phyloP scores from a whole-genome alignment of 1,140 invertebrate species.

The Paramacrobiotus metropolitanus region DNA sequence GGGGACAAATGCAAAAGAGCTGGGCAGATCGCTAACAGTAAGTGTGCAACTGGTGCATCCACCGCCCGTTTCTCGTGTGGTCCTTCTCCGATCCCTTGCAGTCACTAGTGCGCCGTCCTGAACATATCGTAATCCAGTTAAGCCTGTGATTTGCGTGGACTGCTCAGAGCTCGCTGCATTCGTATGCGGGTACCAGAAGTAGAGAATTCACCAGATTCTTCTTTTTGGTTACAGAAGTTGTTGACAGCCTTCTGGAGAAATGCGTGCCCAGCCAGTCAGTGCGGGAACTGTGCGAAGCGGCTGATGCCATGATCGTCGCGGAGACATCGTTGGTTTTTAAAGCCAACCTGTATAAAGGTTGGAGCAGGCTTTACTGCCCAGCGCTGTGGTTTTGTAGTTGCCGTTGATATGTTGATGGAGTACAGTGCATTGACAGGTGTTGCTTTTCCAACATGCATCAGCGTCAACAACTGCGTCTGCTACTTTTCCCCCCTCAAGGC shows the following conservation, averaged over 20 bases:
- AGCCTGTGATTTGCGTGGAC: no score
- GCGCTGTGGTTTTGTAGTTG: constrained; percentile 5
- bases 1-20: constrained; percentile 99
- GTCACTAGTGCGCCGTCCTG: no score
- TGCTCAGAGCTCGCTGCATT: no score
- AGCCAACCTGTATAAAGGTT: constrained; percentile 84
- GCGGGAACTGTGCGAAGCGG: constrained; percentile 68
- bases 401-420: background rate
- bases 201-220: no score
- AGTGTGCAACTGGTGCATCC: no score
- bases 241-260: constrained; percentile 65
- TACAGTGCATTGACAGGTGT: constrained; percentile 32
- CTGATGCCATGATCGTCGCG: constrained; percentile 62
- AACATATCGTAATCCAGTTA: no score
- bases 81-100: no score
- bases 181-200: no score
- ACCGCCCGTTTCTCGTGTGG: no score
- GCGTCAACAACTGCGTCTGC: constrained; percentile 96
- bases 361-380: no score
- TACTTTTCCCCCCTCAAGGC: constrained; percentile 86
- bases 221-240: constrained; percentile 43
- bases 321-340: constrained; percentile 92
- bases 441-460: constrained; percentile 94
- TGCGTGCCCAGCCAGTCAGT: constrained; percentile 66
- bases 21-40: constrained; percentile 92